A percentile compares a stretch with the other conserved stretches of the same genome.
phyloP scores from a whole-genome alignment of 2,888 invertebrate genomes.

The Phasia obesa region DNA sequence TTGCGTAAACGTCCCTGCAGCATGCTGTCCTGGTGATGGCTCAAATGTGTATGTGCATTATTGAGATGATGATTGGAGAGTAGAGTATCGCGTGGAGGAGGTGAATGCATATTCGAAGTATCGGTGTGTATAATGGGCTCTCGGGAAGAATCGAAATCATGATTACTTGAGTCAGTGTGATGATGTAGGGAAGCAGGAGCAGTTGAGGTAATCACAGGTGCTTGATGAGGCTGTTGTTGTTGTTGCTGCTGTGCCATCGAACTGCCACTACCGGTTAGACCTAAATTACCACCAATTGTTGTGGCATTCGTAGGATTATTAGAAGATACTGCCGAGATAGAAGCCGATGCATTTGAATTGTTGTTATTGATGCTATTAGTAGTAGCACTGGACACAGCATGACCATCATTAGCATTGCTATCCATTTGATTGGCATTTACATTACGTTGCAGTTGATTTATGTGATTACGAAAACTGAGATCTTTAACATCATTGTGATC shows the following conservation, averaged over 20 bases:
- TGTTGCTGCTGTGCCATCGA: slow-evolving; percentile 52
- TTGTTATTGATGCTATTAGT: slow-evolving; percentile 53
- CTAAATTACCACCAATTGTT: slow-evolving; percentile 62
- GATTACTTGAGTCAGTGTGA: slow-evolving; percentile 81
- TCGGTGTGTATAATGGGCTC: slow-evolving; percentile 80
- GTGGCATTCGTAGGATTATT: slow-evolving; percentile 76
- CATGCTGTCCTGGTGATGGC: slow-evolving; percentile 78
- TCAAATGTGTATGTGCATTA: slow-evolving; percentile 74
- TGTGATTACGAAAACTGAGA: slow-evolving; percentile 81
- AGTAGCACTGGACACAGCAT: slow-evolving; percentile 40
- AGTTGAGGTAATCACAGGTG: slow-evolving; percentile 82
- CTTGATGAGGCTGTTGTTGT: slow-evolving; percentile 80
- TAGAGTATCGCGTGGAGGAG: slow-evolving; percentile 77
- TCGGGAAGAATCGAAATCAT: slow-evolving; percentile 81
- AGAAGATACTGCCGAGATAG: slow-evolving; percentile 62
- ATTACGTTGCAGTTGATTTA: slow-evolving; percentile 78
- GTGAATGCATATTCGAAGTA: slow-evolving; percentile 81
- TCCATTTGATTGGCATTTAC: slow-evolving; percentile 70
- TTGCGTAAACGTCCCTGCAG: slow-evolving; percentile 80
- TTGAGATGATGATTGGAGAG: slow-evolving; percentile 74
- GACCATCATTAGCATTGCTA: slow-evolving; percentile 64
- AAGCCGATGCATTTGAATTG: slow-evolving; percentile 62
- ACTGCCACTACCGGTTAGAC: slow-evolving; percentile 59
- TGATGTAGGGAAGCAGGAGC: slow-evolving; percentile 79
- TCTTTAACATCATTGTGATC: slow-evolving; percentile 83